A percentile compares a stretch with the other conserved stretches of the same genome.
Evolutionary conservation across 2,113 vertebrate species (phyloP).

Genomic region (Pampusana beccarii): DNA sequence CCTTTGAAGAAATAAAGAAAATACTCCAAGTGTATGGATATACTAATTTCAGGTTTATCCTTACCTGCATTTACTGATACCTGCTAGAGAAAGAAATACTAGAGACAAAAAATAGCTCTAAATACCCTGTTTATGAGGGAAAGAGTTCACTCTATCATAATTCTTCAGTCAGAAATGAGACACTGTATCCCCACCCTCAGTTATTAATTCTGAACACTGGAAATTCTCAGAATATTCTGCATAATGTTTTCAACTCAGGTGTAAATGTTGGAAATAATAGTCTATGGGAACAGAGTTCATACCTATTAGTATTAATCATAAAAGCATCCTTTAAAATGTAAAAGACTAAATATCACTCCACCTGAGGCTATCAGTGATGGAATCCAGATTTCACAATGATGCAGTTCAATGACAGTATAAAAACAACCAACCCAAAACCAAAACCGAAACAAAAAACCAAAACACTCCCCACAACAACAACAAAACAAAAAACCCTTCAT

Average conservation of each 20-base stretch:
- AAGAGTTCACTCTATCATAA: background rate
- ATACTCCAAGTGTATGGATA: background rate
- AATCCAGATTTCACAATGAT: background rate
- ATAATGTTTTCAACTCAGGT: background rate
- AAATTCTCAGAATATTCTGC: background rate
- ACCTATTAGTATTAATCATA: background rate
- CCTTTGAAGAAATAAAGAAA: background rate
- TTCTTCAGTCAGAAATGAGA: background rate
- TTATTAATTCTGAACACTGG: background rate
- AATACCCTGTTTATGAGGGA: background rate
- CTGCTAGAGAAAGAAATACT: background rate
- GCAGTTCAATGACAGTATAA: background rate
- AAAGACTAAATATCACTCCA: background rate
- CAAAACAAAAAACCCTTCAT: background rate
- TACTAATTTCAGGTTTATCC: background rate
- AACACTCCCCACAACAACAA: too few species aligned
- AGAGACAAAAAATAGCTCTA: background rate
- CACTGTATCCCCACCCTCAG: background rate
- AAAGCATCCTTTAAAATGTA: background rate
- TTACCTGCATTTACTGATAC: background rate
- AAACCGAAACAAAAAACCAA: too few species aligned
- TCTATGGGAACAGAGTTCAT: background rate
- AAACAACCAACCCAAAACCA: too few species aligned
- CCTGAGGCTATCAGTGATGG: background rate
- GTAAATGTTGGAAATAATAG: background rate